Base-by-base conservation (phyloP, 2,797 vertebrate genomes). In the Ambastaia sidthimunki region DNA sequence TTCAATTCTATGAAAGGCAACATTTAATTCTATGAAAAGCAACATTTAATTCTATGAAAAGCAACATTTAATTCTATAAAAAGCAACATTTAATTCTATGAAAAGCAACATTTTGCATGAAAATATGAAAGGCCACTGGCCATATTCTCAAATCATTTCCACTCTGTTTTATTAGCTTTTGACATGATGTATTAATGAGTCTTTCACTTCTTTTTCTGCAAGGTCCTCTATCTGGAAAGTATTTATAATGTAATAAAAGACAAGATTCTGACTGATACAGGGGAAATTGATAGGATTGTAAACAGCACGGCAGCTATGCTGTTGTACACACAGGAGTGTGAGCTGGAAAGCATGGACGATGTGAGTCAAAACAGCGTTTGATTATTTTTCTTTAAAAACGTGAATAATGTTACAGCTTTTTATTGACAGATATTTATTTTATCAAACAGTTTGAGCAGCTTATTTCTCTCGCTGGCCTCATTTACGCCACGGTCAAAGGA, bases 221-320 rank as follows among this genome's bases (percentile, higher is more conserved):
- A 86, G 85, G 0, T 37, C 15, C 0, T 2, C 5, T 86, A 57
- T 50, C 16, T 86, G 3, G 0, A 12, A 0, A 0, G 0, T 9
- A 74, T 82, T 19, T 68, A 80, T 9, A 3, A 12, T 0, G 1
- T 72, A 4, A 0, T 84, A 47, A 13, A 65, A 2, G 0, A 1
- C 0, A 4, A 0, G 16, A 0, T 1, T 0, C 1, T 25, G 2
- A 0, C 2, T 57, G 2, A 10, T 66, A 0, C 1, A 3, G 5
- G 0, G 0, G 1, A 7, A 5, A 18, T 16, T 6, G 23, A 0
- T 0, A 47, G 52, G 15, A 48, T 74, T 31, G 1, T 91, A 4
- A 89, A 86, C 52, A 90, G 84, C 13, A 87, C 88, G 31, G 62
- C n/a, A 0, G 92, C 9, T 72, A 89, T 94, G 63, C 7, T 89